A percentile compares a stretch with the other conserved stretches of the same genome.
Conservation (phyloP, 2,888 invertebrate genomes). For the Epirrita christyi region DNA sequence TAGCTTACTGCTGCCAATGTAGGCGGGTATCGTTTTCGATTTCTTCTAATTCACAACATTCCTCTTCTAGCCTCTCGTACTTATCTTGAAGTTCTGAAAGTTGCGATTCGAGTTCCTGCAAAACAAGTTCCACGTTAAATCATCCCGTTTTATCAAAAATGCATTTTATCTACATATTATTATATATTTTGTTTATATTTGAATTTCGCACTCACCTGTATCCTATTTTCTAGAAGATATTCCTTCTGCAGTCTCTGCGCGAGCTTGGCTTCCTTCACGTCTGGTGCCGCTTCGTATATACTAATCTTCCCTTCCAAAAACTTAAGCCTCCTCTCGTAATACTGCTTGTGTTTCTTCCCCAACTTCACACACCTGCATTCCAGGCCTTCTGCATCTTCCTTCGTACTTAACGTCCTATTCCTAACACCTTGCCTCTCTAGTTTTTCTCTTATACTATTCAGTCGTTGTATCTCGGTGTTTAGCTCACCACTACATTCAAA, state of each 20-base stretch:
- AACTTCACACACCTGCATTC: conserved; percentile 81
- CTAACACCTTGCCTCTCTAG: conserved; percentile 85
- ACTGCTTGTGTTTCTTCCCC: conserved; percentile 85
- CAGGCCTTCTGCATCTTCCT: conserved; percentile 71
- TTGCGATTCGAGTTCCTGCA: conserved; percentile 79
- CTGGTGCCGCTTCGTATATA: conserved; percentile 87
- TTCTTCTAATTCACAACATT: conserved; percentile 90
- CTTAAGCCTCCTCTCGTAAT: conserved; percentile 87
- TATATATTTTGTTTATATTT: neutral
- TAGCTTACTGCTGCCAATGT: conserved; percentile 84
- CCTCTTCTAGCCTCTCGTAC: conserved; percentile 88
- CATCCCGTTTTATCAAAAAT: neutral
- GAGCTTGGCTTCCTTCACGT: conserved; percentile 85
- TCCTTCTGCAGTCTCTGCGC: conserved; percentile 87
- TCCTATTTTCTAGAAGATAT: conserved; percentile 78
- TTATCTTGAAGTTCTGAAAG: conserved; percentile 86
- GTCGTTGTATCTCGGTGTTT: conserved; percentile 86
- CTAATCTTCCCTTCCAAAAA: conserved; percentile 87
- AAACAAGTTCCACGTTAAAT: conserved; percentile 21
- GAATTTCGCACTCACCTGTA: conserved; percentile 61
- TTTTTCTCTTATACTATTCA: conserved; percentile 86
- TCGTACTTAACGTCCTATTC: conserved; percentile 74
- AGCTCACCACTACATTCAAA: conserved; percentile 82
- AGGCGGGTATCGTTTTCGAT: conserved; percentile 90
- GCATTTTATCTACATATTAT: neutral